Base-by-base conservation (phyloP, 2,888 invertebrate species). In the Harpalus rufipes region DNA sequence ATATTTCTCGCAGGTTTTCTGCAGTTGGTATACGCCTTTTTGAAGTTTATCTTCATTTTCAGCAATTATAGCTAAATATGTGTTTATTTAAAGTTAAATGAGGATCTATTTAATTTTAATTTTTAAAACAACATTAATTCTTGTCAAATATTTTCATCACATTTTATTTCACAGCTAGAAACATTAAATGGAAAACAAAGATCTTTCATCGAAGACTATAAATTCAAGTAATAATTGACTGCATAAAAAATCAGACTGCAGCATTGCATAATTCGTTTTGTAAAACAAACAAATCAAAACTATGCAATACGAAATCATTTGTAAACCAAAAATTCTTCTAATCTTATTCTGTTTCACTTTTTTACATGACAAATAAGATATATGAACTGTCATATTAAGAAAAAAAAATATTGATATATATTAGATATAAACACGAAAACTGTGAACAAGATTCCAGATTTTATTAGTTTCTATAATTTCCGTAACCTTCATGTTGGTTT, bases 381-480 rank as follows among this genome's bases (percentile, higher is more conserved):
- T 68, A 63, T 63, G 25, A 21, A 21, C 63, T 21, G 12, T 68
- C n/a, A 3, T 68, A 7, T n/a, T 39, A 44, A 74, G 51, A 44
- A 58, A 58, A 78, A 74, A 21, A 58, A 78, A 12, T 58, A 32
- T 32, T 32, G 32, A 32, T 32, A 32, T 78, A 78, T 78, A 21
- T 56, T 78, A 56, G 12, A 76, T 76, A 76, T 76, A 76, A 76
- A 76, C 44, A 76, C 12, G 44, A 76, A 41, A 44, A 51, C 72
- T 76, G 14, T 76, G 76, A 76, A 76, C 44, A 76, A 44, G 76
- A 56, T 44, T 16, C 21, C 58, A 78, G 56, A 58, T 58, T 78
- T 78, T 78, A 58, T 78, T 78, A 78, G 78, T 58, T 58, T 58
- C 56, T 78, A 58, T 78, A 78, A 78, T 78, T 58, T 58, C 58